phyloP scores from a whole-genome alignment of 2,113 vertebrate genomes.

The Amblyopsis rosae region DNA sequence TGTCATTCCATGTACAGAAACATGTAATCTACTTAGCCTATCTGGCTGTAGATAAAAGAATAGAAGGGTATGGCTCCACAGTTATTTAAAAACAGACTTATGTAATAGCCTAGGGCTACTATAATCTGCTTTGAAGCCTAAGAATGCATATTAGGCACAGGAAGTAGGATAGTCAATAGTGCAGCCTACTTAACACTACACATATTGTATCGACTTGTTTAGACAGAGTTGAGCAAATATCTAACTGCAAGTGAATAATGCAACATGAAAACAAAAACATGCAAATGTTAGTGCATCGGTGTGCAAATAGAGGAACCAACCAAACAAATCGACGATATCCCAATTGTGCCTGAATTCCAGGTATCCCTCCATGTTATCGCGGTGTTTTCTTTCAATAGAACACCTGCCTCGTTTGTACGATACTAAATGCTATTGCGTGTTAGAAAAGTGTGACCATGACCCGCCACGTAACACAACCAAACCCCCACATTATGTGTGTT shows the following conservation, averaged over 20 bases:
- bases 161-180: neutral
- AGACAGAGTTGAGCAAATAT: neutral
- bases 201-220: neutral
- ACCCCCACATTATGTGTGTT: no score
- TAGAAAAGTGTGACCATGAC: no score
- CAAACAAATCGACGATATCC: neutral
- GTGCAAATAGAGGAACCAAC: conserved; percentile 15
- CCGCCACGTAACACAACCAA: no score
- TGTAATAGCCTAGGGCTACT: conserved; percentile 26
- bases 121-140: neutral
- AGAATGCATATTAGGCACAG: neutral
- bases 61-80: conserved; percentile 32
- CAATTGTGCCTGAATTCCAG: conserved; percentile 5
- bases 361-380: neutral
- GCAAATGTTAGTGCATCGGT: conserved; percentile 5
- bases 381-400: neutral
- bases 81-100: conserved; percentile 37
- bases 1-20: neutral
- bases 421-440: neutral
- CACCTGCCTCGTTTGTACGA: neutral
- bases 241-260: neutral
- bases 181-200: no score
- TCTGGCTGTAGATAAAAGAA: neutral
- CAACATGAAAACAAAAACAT: conserved; percentile 5
- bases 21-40: no score